Evolutionary conservation across 2,113 vertebrate species (phyloP).

Genomic region (Lipotes vexillifer): DNA sequence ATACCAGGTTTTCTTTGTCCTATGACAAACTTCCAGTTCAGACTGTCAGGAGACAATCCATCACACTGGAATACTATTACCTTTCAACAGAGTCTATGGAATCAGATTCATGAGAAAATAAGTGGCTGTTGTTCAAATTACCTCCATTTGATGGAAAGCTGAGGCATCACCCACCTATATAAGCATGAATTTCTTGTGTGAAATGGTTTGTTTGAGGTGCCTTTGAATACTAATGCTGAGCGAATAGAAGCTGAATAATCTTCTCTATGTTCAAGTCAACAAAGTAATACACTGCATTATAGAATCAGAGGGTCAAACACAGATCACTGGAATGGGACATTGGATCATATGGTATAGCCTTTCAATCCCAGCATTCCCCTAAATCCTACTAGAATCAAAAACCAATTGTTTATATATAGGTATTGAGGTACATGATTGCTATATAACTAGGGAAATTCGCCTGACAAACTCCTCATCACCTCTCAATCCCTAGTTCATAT

Average conservation of each 20-base stretch:
- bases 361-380: not conserved
- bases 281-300: not conserved
- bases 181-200: not conserved
- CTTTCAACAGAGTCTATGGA: not conserved
- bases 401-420: not conserved
- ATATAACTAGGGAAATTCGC: not conserved
- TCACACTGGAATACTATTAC: constrained; percentile 31
- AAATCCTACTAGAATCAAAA: not conserved
- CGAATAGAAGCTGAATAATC: not conserved
- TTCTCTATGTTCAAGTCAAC: not conserved
- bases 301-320: not conserved
- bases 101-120: constrained; percentile 51
- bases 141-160: not conserved
- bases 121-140: not conserved
- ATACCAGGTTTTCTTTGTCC: constrained; percentile 32
- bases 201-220: not conserved
- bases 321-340: not conserved
- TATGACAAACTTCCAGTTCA: constrained; percentile 32
- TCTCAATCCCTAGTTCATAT: not conserved
- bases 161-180: not conserved
- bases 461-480: not conserved
- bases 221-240: not conserved
- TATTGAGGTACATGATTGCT: not conserved
- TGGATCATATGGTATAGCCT: not conserved
- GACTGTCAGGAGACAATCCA: constrained; percentile 45